Evolutionary conservation across 2,888 invertebrate species (phyloP).

Genomic region (Drosophila meridionalis): DNA sequence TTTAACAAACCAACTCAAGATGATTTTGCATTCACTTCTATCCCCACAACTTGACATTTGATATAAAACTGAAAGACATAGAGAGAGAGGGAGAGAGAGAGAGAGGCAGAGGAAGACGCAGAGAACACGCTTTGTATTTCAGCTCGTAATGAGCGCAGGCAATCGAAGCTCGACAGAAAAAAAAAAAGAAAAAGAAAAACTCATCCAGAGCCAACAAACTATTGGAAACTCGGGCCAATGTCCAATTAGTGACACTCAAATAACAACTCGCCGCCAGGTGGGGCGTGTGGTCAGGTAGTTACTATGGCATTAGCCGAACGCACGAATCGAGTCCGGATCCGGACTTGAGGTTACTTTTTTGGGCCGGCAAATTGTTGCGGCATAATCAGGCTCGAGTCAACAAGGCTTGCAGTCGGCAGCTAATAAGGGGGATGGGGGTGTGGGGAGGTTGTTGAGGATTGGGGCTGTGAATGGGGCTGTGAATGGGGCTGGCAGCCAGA

Average conservation of each 20-base stretch:
- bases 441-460: not conserved
- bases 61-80: not conserved
- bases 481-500: constrained; percentile 43
- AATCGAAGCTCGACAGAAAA: constrained; percentile 2
- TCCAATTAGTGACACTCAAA: constrained; percentile 79
- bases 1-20: not conserved
- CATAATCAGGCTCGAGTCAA: constrained; percentile 73
- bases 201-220: constrained; percentile 46
- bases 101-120: not conserved
- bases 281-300: constrained; percentile 5
- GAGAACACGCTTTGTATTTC: constrained; percentile 1
- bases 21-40: not conserved
- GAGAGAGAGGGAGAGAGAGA: too few species aligned
- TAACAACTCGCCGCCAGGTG: constrained; percentile 30
- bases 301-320: not conserved
- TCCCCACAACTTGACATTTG: not conserved
- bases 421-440: constrained; percentile 17
- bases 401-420: constrained; percentile 36
- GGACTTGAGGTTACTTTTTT: constrained; percentile 46
- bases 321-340: constrained; percentile 2
- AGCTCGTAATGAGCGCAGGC: constrained; percentile 47
- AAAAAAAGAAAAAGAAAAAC: not conserved
- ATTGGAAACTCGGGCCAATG: constrained; percentile 68
- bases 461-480: not conserved
- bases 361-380: constrained; percentile 71